A percentile compares a stretch with the other conserved stretches of the same genome.
These are phyloP conservation scores for Diploptera punctata DNA, from an alignment of 2,888 invertebrate species.

Conservation along the genomic window DNA sequence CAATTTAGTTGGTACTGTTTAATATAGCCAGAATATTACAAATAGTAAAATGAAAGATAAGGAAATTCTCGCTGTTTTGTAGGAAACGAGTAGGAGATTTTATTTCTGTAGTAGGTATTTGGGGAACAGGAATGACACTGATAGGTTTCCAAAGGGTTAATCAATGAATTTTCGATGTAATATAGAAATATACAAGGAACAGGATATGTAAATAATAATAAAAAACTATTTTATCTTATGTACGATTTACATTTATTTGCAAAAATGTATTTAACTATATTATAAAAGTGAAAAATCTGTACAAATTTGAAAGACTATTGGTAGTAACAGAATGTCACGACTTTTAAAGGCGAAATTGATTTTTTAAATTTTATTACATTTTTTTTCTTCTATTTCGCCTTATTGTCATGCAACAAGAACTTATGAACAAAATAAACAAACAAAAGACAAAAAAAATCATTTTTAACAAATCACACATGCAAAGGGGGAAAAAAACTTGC, in stretches of 20 bases:
- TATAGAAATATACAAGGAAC: too few relatives aligned
- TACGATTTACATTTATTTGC: slow-evolving; percentile 1
- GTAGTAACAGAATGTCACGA: neutral
- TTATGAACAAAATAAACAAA: neutral
- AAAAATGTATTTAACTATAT: slow-evolving; percentile 27
- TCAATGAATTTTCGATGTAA: too few relatives aligned
- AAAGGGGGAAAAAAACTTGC: slow-evolving; percentile 5
- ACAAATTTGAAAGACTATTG: slow-evolving; percentile 32
- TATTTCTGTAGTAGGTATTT: too few relatives aligned
- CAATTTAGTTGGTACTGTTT: too few relatives aligned
- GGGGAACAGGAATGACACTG: too few relatives aligned
- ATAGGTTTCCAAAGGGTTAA: too few relatives aligned
- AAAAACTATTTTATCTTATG: too few relatives aligned
- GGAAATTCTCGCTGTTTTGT: too few relatives aligned
- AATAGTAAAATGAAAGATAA: too few relatives aligned
- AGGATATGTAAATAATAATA: too few relatives aligned
- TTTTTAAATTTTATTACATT: neutral
- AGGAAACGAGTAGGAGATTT: too few relatives aligned
- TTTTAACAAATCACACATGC: slow-evolving; percentile 8
- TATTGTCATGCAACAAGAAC: slow-evolving; percentile 1
- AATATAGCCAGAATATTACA: too few relatives aligned
- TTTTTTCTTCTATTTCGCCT: slow-evolving; percentile 2
- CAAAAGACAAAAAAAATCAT: neutral
- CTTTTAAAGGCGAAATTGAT: neutral
- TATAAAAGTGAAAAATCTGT: slow-evolving; percentile 39